A percentile compares a stretch with the other conserved stretches of the same genome.
Conservation (phyloP, 2,888 invertebrate genomes). For the Kuschelorhynchus macadamiae region DNA sequence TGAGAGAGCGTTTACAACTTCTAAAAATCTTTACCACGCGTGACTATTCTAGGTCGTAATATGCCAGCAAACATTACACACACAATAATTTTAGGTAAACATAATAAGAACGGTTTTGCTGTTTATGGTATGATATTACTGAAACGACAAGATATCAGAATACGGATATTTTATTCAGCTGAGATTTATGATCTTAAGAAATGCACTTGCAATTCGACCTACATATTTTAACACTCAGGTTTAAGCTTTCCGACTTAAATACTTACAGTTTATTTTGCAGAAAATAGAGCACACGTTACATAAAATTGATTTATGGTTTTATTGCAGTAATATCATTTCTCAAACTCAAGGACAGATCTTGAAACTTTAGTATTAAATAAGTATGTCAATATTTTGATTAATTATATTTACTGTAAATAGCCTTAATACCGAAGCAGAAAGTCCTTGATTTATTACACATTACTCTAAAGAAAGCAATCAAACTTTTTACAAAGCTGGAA, state of each 20-base stretch:
- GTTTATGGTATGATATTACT: slow-evolving; percentile 38
- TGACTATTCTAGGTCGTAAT: too few relatives aligned
- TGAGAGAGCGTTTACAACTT: background rate
- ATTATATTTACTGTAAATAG: too few relatives aligned
- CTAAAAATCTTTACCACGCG: slow-evolving; percentile 11
- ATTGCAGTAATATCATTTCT: slow-evolving; percentile 4
- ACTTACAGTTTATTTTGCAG: background rate
- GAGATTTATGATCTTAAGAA: slow-evolving; percentile 25
- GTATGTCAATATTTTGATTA: too few relatives aligned
- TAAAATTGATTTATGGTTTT: slow-evolving; percentile 10
- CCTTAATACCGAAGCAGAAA: too few relatives aligned
- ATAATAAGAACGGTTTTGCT: slow-evolving; percentile 22
- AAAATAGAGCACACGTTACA: background rate
- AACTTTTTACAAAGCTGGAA: too few relatives aligned
- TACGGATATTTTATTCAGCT: slow-evolving; percentile 22
- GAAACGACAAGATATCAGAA: slow-evolving; percentile 37
- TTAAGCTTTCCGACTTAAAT: slow-evolving; percentile 23
- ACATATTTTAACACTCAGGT: slow-evolving; percentile 23
- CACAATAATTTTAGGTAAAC: slow-evolving; percentile 20
- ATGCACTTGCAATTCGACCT: slow-evolving; percentile 37
- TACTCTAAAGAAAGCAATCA: too few relatives aligned
- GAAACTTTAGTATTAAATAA: background rate
- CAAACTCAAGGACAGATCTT: too few relatives aligned
- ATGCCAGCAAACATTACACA: slow-evolving; percentile 4
- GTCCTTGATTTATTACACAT: too few relatives aligned